Percentiles rank a stretch among this genome's conserved stretches.
These are phyloP conservation scores for Cataglyphis cursor DNA, from an alignment of 2,888 invertebrate genomes.

Conservation along the genomic window DNA sequence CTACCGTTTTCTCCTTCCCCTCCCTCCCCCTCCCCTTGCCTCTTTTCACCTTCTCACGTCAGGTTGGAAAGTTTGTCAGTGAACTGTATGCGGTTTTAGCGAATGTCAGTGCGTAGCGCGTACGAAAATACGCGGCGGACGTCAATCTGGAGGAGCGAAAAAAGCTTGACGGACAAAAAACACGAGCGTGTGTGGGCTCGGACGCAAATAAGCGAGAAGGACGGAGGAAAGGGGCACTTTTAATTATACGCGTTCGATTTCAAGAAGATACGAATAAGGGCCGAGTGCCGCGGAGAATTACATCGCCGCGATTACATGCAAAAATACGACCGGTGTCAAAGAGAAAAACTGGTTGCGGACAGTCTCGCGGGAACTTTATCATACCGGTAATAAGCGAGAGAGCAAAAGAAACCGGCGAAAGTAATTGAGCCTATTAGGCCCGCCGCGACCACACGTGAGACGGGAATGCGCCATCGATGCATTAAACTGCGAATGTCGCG, in stretches of 20 bases:
- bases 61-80: conserved; percentile 45
- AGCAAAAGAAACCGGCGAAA: conserved; percentile 42
- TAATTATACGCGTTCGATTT: conserved; percentile 52
- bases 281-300: conserved; percentile 38
- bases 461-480: conserved; percentile 20
- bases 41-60: conserved; percentile 44
- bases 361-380: conserved; percentile 52
- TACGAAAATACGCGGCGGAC: conserved; percentile 42
- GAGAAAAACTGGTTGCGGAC: conserved; percentile 52
- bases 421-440: conserved; percentile 46
- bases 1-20: neutral
- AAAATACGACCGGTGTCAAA: conserved; percentile 41
- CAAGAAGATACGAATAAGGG: conserved; percentile 32
- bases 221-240: conserved; percentile 8
- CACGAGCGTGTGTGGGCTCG: conserved; percentile 36
- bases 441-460: conserved; percentile 49
- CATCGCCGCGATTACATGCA: conserved; percentile 51
- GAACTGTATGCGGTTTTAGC: conserved; percentile 53
- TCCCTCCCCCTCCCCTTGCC: neutral
- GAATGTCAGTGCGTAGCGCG: conserved; percentile 31
- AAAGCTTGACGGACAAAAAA: conserved; percentile 34
- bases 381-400: conserved; percentile 46
- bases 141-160: conserved; percentile 46
- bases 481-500: conserved; percentile 42
- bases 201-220: conserved; percentile 1